These are phyloP conservation scores for Platypus cylindrus DNA, from an alignment of 2,888 invertebrate genomes.

Conservation along the genomic window DNA sequence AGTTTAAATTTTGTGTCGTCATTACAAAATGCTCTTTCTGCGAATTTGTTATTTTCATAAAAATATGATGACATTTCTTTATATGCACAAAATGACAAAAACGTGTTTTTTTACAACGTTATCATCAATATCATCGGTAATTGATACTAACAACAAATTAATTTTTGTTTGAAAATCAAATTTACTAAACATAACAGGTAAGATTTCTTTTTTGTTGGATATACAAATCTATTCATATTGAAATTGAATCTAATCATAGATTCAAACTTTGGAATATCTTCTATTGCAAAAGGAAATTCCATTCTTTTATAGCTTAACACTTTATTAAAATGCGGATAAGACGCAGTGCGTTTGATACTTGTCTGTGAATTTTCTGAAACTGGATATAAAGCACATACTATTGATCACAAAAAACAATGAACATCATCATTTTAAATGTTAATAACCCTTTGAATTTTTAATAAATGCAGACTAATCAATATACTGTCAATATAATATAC, in stretches of 20 bases:
- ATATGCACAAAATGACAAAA: too few species aligned
- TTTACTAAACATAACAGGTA: too few species aligned
- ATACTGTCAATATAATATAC: background rate
- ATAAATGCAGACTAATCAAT: conserved; percentile 15
- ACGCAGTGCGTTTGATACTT: conserved; percentile 16
- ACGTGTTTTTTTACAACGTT: too few species aligned
- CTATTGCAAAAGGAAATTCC: too few species aligned
- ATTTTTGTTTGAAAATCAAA: too few species aligned
- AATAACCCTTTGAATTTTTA: conserved; percentile 16
- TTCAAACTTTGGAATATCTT: conserved; percentile 18
- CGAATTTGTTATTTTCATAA: background rate
- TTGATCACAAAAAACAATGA: conserved; percentile 6
- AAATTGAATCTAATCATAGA: conserved; percentile 15
- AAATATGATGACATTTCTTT: background rate
- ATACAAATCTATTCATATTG: too few species aligned
- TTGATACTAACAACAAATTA: too few species aligned
- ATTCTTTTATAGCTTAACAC: too few species aligned
- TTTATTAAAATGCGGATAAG: too few species aligned
- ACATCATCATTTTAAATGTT: conserved; percentile 22
- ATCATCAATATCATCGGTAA: too few species aligned
- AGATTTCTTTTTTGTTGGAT: too few species aligned
- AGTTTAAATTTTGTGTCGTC: background rate
- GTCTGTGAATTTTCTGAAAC: conserved; percentile 4
- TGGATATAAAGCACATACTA: conserved; percentile 4
- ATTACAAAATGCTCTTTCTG: background rate